Evolutionary conservation across 1,140 invertebrate genomes (phyloP).

Genomic region (Caenorhabditis briggsae): DNA sequence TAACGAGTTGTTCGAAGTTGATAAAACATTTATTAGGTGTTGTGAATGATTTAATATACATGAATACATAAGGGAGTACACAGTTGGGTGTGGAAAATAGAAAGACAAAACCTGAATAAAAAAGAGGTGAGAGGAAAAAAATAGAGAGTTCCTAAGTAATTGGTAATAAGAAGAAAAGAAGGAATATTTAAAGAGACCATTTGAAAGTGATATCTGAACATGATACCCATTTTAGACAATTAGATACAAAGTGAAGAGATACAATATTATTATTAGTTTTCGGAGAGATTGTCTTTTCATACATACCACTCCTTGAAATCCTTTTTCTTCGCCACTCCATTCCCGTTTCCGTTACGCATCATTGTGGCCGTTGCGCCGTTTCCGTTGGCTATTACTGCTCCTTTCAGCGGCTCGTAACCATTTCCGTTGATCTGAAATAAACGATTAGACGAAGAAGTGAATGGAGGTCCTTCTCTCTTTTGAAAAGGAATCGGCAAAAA

Average conservation of each 20-base stretch:
- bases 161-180: background rate
- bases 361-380: conserved; percentile 58
- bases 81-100: background rate
- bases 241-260: conserved; percentile 6
- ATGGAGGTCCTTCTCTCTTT: background rate
- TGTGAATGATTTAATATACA: conserved; percentile 2
- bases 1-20: background rate
- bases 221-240: conserved; percentile 3
- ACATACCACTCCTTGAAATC: conserved; percentile 76
- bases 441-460: background rate
- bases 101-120: conserved; percentile 26
- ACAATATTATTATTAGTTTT: background rate
- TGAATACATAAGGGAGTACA: background rate
- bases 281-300: conserved; percentile 47
- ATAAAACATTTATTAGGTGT: conserved; percentile 36
- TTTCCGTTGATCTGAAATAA: conserved; percentile 66
- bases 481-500: background rate
- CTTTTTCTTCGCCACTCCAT: conserved; percentile 69
- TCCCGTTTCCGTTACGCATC: conserved; percentile 64
- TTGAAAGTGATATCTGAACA: conserved; percentile 45
- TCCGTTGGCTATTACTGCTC: conserved; percentile 66
- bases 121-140: conserved; percentile 2
- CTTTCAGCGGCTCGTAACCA: conserved; percentile 70
- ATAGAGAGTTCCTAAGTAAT: background rate
- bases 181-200: background rate